These are phyloP conservation scores for Notolabrus celidotus DNA, from an alignment of 2,797 vertebrate genomes.

Conservation along the genomic window DNA sequence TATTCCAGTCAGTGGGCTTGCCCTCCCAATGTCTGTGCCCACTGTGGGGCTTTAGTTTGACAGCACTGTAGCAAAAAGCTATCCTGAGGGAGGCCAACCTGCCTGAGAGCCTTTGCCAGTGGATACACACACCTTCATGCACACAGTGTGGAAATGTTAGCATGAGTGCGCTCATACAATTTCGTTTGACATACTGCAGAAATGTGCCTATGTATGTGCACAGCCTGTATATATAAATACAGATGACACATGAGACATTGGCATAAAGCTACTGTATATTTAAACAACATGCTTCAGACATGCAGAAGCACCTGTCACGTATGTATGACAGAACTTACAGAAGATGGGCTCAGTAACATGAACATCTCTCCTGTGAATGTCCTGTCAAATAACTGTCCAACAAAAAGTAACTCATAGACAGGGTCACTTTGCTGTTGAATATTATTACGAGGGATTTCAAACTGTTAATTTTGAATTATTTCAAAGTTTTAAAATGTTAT, in stretches of 20 bases:
- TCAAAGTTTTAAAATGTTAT: too few species aligned
- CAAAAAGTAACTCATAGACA: too few species aligned
- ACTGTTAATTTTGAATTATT: too few species aligned
- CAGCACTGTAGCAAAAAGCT: constrained; percentile 47
- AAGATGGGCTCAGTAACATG: background rate
- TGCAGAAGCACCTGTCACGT: constrained; percentile 13
- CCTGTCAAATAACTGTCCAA: too few species aligned
- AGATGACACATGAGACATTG: constrained; percentile 6
- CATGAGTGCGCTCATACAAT: constrained; percentile 17
- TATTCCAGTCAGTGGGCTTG: constrained; percentile 74
- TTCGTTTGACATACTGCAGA: constrained; percentile 10
- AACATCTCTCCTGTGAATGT: background rate
- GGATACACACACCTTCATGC: background rate
- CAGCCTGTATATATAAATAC: constrained; percentile 3
- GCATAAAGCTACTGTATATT: background rate
- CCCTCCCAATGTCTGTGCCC: constrained; percentile 46
- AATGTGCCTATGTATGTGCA: background rate
- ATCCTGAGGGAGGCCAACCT: constrained; percentile 38
- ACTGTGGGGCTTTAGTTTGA: constrained; percentile 57
- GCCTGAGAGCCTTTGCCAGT: constrained; percentile 24
- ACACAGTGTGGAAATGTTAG: constrained; percentile 21
- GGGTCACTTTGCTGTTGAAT: too few species aligned
- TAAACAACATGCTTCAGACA: constrained; percentile 10
- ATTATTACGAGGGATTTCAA: too few species aligned
- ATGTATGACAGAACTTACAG: background rate